These are phyloP conservation scores for Drosophila malerkotliana DNA, from an alignment of 1,140 invertebrate species.

Conservation along the genomic window DNA sequence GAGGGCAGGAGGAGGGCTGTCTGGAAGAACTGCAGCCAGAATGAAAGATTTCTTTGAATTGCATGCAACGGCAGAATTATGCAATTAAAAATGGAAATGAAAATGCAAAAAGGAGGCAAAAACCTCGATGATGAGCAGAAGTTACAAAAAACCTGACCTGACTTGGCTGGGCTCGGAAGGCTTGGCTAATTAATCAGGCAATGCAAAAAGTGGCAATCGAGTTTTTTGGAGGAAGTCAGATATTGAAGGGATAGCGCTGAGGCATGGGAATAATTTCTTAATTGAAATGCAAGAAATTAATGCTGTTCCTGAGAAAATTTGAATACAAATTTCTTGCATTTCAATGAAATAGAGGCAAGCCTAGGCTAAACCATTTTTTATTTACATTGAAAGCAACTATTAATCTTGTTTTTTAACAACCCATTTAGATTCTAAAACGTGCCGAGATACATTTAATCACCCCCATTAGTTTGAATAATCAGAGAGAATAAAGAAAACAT, in stretches of 20 bases:
- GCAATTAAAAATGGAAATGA: slow-evolving; percentile 80
- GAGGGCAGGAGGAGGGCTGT: neutral
- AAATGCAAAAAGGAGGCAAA: slow-evolving; percentile 40
- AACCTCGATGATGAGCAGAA: slow-evolving; percentile 25
- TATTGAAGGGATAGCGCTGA: slow-evolving; percentile 14
- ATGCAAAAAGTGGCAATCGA: slow-evolving; percentile 27
- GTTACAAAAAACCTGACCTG: slow-evolving; percentile 34
- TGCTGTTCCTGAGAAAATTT: no score
- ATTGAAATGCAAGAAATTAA: neutral
- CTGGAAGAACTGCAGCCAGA: slow-evolving; percentile 15
- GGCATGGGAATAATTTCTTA: neutral
- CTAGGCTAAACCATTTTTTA: neutral
- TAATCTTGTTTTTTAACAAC: neutral
- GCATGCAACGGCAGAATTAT: slow-evolving; percentile 75
- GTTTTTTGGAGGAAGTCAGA: slow-evolving; percentile 29
- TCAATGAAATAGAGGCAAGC: no score
- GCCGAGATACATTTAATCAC: slow-evolving; percentile 31
- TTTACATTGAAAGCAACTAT: neutral
- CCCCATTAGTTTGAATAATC: slow-evolving; percentile 29
- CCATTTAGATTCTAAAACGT: slow-evolving; percentile 8
- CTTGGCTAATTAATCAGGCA: slow-evolving; percentile 51
- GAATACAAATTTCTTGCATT: no score
- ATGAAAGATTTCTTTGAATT: slow-evolving; percentile 57
- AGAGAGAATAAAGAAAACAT: slow-evolving; percentile 17
- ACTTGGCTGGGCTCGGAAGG: slow-evolving; percentile 6